These are phyloP conservation scores for Orthonyx spaldingii DNA, from an alignment of 2,113 vertebrate species.

Conservation along the genomic window DNA sequence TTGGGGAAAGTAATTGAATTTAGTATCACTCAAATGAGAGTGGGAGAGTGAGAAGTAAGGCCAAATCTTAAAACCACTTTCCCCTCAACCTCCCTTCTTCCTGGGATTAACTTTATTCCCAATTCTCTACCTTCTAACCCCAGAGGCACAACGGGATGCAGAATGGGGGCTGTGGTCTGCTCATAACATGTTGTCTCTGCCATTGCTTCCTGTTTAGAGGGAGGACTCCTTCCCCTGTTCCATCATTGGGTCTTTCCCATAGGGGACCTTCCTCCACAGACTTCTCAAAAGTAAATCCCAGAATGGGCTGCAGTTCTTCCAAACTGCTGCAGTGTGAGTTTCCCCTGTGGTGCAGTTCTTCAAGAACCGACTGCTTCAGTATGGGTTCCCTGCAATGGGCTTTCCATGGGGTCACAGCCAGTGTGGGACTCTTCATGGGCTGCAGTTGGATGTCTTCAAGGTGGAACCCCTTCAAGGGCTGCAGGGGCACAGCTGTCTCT, in stretches of 20 bases:
- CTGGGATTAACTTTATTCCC: neutral
- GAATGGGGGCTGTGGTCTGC: neutral
- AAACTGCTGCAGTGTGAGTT: neutral
- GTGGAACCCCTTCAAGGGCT: neutral
- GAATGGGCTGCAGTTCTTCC: neutral
- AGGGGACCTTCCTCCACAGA: neutral
- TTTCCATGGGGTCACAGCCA: neutral
- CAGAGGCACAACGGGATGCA: neutral
- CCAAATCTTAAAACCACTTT: neutral
- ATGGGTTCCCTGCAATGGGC: neutral
- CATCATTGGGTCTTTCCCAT: neutral
- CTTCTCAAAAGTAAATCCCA: neutral
- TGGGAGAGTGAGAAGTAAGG: neutral
- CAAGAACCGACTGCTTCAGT: neutral
- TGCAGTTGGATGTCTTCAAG: neutral
- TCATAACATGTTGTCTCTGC: neutral
- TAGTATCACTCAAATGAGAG: neutral
- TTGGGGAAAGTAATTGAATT: neutral
- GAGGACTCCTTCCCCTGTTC: neutral
- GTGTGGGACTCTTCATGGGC: too few relatives aligned
- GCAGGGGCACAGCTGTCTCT: neutral
- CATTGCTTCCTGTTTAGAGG: neutral
- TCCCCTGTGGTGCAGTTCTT: neutral
- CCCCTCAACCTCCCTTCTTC: neutral
- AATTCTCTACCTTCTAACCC: neutral